Evolutionary conservation across 2,113 vertebrate species (phyloP).

Genomic region (Leiothrix lutea): DNA sequence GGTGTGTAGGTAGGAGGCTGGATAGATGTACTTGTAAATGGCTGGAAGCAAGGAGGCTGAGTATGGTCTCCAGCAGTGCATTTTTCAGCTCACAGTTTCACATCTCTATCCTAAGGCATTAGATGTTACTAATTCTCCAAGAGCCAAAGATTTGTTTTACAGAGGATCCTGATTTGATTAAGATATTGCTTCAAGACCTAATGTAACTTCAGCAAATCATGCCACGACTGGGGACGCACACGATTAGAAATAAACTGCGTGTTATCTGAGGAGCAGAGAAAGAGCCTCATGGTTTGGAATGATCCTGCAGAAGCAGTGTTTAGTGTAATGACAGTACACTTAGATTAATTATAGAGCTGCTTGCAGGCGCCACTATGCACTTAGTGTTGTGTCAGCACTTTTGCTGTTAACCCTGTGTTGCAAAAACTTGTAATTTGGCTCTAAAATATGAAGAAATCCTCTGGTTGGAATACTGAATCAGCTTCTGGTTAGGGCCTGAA

Average conservation of each 20-base stretch:
- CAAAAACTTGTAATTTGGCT: conserved; percentile 35
- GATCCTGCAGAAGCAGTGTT: conserved; percentile 70
- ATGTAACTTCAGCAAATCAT: conserved; percentile 68
- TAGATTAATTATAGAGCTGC: conserved; percentile 75
- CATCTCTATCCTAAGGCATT: conserved; percentile 71
- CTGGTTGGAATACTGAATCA: background rate
- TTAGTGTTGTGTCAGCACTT: conserved; percentile 64
- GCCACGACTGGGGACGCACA: background rate
- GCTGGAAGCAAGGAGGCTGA: conserved; percentile 57
- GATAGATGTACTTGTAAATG: conserved; percentile 65
- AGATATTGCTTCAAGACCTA: conserved; percentile 71
- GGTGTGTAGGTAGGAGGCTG: conserved; percentile 65
- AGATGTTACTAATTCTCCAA: conserved; percentile 74
- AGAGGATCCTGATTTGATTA: conserved; percentile 78
- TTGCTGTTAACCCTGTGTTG: conserved; percentile 55
- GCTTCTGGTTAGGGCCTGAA: background rate
- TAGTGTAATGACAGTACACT: conserved; percentile 73
- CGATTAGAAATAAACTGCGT: conserved; percentile 70
- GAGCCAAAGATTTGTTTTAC: conserved; percentile 76
- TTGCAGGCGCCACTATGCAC: conserved; percentile 54
- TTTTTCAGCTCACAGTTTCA: conserved; percentile 78
- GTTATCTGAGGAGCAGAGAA: conserved; percentile 55
- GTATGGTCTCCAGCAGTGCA: conserved; percentile 51
- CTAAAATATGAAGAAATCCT: background rate
- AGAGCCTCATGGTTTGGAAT: conserved; percentile 56